Conservation (phyloP, 2,888 invertebrate genomes). For the Machimus rusticus region DNA sequence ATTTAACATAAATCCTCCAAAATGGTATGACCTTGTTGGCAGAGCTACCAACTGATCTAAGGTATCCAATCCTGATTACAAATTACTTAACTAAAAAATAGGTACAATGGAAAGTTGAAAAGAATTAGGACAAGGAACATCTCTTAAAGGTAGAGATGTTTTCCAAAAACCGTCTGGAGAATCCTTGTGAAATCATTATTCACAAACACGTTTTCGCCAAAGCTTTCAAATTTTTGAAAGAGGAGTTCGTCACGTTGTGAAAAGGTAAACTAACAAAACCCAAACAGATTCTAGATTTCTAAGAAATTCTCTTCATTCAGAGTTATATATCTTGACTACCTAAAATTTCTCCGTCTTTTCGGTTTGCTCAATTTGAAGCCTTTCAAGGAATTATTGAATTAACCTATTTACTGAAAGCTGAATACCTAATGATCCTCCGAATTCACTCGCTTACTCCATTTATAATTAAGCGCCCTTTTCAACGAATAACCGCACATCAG, state of each 20-base stretch:
- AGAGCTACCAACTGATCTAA: too few relatives aligned
- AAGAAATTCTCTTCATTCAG: neutral
- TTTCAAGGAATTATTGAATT: neutral
- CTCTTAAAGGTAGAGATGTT: neutral
- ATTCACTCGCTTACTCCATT: neutral
- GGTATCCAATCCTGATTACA: neutral
- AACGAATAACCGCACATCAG: neutral
- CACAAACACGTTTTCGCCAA: neutral
- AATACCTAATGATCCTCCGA: neutral
- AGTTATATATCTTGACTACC: neutral
- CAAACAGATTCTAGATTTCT: neutral
- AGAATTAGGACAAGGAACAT: neutral
- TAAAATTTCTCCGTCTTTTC: neutral
- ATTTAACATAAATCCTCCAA: too few relatives aligned
- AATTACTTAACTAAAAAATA: neutral
- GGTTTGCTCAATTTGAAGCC: neutral
- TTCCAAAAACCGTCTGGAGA: neutral
- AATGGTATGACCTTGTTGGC: too few relatives aligned
- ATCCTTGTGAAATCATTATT: neutral
- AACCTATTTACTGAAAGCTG: neutral
- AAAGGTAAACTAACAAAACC: neutral
- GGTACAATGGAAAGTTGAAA: neutral
- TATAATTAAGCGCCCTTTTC: neutral
- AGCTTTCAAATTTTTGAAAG: neutral
- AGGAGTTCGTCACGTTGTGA: neutral